phyloP scores from a whole-genome alignment of 35 echinoderm and acorn worm genomes.

The Lytechinus pictus region DNA sequence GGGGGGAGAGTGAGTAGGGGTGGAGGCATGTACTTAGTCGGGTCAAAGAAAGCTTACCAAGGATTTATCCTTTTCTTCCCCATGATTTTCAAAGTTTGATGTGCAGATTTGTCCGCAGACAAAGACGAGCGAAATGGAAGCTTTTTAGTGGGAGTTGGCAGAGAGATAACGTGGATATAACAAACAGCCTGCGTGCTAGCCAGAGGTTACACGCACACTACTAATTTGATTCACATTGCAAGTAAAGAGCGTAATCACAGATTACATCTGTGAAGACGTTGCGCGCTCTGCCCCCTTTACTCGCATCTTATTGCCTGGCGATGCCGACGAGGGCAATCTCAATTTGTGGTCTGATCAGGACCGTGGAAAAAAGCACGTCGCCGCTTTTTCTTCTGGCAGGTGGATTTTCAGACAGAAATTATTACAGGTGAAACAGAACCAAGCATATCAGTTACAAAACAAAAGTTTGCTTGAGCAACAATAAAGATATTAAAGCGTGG shows the following conservation, averaged over 20 bases:
- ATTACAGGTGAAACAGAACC: slow-evolving; percentile 46
- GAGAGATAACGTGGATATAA: slow-evolving; percentile 20
- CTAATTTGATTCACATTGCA: slow-evolving; percentile 42
- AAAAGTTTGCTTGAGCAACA: not conserved
- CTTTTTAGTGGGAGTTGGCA: not conserved
- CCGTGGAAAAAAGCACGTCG: slow-evolving; percentile 37
- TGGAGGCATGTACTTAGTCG: slow-evolving; percentile 38
- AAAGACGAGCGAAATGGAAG: slow-evolving; percentile 31
- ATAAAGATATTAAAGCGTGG: slow-evolving; percentile 48
- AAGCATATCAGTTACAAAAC: slow-evolving; percentile 47
- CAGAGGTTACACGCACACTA: not conserved
- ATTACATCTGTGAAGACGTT: slow-evolving; percentile 42
- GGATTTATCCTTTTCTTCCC: slow-evolving; percentile 13
- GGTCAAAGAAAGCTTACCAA: slow-evolving; percentile 5
- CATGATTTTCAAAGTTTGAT: slow-evolving; percentile 30
- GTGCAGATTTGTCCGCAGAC: slow-evolving; percentile 46
- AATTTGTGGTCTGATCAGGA: slow-evolving; percentile 18
- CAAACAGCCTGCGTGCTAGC: slow-evolving; percentile 27
- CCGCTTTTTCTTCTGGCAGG: slow-evolving; percentile 3
- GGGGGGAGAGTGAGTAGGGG: not conserved
- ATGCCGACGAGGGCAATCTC: slow-evolving; percentile 19
- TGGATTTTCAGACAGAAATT: slow-evolving; percentile 37
- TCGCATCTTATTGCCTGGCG: slow-evolving; percentile 17
- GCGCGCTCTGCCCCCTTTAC: slow-evolving; percentile 13
- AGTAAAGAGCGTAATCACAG: slow-evolving; percentile 20